Base-by-base conservation (phyloP, 2,888 invertebrate species). In the Plebejus melissa region DNA sequence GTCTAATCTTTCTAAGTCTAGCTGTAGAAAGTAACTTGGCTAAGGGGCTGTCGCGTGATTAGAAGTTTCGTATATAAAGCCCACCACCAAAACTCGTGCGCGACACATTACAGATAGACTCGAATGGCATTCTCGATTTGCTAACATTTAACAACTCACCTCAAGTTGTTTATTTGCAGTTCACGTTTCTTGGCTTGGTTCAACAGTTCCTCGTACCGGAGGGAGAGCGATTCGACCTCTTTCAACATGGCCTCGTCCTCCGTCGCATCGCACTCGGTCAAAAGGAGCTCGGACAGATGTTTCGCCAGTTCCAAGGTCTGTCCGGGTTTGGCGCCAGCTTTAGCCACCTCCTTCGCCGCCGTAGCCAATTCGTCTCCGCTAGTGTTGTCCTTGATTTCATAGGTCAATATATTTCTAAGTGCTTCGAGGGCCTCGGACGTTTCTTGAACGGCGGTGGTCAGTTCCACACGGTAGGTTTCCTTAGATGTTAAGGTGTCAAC, bases 401-500 rank as follows among this genome's bases (percentile, higher is more conserved):
- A 82, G 0, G 87, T 76, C 1, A 93, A 80, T 0, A 95, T 93
- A n/a, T 88, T 92, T 84, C 96, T 95, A 36, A 98, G 89, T 9
- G 95, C 94, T 75, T 96, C 95, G 4, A 98, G 89, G 78, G 96
- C 95, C 7, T 93, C 94, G 74, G 94, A 94, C 79, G 97, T 96
- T 83, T 98, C 98, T 69, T 90, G 90, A 4, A 97, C 94, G 0
- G 97, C 98, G 4, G 95, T 95, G 65, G 95, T 94, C 58, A 98
- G 88, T 86, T 98, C 97, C 81, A 95, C 95, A 76, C 96, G 90
- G 84, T 97, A 98, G 0, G 97, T 97, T 83, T 98, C 97, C 86
- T 96, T 96, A 4, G 97, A 96, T 69, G 97, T 97, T 65, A 98
- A 87, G 0, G 98, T 98, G 83, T 97, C 96, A 1, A 98, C 98